Conservation (phyloP, 2,113 vertebrate genomes). For the Eurypyga helias region DNA sequence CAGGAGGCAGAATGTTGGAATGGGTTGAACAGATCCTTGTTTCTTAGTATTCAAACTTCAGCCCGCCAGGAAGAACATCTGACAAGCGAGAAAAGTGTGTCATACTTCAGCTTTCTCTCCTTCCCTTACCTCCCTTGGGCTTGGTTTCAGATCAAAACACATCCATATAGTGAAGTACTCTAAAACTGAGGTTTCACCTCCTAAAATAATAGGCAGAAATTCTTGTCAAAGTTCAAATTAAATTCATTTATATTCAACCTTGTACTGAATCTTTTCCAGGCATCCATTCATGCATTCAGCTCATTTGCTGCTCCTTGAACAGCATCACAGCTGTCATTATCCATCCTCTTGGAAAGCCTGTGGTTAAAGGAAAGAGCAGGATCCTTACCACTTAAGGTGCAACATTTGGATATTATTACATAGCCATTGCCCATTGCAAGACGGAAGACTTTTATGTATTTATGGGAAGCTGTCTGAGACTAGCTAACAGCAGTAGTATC, state of each 20-base stretch:
- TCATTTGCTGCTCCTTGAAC: background rate
- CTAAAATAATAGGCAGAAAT: background rate
- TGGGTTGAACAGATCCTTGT: background rate
- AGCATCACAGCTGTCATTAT: background rate
- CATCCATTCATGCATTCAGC: background rate
- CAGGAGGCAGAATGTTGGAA: background rate
- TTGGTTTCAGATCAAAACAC: background rate
- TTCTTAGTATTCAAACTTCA: background rate
- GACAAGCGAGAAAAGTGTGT: background rate
- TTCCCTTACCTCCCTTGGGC: background rate
- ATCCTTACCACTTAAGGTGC: background rate
- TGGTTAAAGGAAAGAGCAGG: background rate
- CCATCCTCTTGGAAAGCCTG: background rate
- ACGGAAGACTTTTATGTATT: background rate
- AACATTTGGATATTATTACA: background rate
- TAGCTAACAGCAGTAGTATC: background rate
- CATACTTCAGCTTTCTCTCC: background rate
- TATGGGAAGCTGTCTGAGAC: background rate
- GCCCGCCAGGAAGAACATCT: background rate
- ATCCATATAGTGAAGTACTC: background rate
- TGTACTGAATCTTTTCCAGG: background rate
- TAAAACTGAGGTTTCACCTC: background rate
- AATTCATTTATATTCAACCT: background rate
- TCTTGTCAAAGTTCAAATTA: background rate
- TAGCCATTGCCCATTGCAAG: background rate